A percentile compares a stretch with the other conserved stretches of the same genome.
phyloP scores from a whole-genome alignment of 1,140 invertebrate genomes.

The Drosophila biarmipes region DNA sequence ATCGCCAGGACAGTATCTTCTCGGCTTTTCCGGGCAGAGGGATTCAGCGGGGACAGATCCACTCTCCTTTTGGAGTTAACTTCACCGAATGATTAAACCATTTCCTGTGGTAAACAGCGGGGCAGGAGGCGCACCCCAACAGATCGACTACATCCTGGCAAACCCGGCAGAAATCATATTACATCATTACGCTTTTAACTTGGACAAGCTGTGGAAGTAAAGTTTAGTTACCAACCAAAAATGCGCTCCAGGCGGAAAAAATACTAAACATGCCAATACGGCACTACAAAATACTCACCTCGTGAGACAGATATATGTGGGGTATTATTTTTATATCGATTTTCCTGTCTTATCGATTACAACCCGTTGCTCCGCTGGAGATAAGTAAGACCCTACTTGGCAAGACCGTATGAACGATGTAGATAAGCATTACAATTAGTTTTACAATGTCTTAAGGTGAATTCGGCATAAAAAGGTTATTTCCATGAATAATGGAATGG shows the following conservation, averaged over 20 bases:
- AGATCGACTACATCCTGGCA: background rate
- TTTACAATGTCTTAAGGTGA: too few species aligned
- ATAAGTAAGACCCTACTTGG: too few species aligned
- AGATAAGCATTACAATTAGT: too few species aligned
- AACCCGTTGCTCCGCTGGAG: too few species aligned
- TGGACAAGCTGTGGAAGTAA: too few species aligned
- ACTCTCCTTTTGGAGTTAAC: background rate
- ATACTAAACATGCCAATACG: background rate
- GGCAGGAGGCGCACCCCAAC: background rate
- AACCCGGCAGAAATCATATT: background rate
- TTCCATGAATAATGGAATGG: too few species aligned
- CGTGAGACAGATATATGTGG: background rate
- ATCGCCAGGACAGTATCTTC: constrained; percentile 1
- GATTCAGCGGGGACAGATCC: background rate
- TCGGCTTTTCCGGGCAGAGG: background rate
- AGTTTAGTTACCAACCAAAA: background rate
- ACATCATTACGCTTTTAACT: too few species aligned
- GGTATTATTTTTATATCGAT: background rate
- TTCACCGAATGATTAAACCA: background rate
- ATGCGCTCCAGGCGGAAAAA: background rate
- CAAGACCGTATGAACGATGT: too few species aligned
- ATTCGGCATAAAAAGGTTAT: too few species aligned
- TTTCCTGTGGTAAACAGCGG: background rate
- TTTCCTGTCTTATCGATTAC: too few species aligned
- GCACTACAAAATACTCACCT: background rate